Conservation (phyloP, 2,888 invertebrate species). For the Philaethria dido region DNA sequence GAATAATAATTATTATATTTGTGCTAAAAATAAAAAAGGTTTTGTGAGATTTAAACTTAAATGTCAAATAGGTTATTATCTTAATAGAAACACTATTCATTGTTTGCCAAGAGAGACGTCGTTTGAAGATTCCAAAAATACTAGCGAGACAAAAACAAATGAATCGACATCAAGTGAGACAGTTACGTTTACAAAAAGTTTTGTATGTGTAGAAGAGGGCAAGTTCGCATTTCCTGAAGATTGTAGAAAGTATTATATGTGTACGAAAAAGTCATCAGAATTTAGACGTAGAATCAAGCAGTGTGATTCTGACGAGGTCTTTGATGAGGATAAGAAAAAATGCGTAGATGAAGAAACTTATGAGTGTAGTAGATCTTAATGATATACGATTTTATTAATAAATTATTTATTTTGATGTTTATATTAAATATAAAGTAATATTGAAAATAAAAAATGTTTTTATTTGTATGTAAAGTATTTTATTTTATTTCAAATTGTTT, state of each 20-base stretch:
- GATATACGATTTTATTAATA: not conserved
- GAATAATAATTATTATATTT: conserved; percentile 73
- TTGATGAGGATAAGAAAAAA: conserved; percentile 63
- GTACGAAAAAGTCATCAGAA: conserved; percentile 58
- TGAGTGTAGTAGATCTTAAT: conserved; percentile 54
- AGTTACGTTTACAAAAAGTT: conserved; percentile 43
- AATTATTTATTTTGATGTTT: conserved; percentile 9
- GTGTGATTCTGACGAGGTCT: conserved; percentile 72
- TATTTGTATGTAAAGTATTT: not conserved
- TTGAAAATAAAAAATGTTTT: conserved; percentile 4
- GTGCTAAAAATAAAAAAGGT: conserved; percentile 57
- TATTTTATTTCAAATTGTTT: not conserved
- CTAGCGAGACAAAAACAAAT: conserved; percentile 48
- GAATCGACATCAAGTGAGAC: conserved; percentile 39
- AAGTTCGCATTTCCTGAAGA: conserved; percentile 65
- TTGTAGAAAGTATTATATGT: conserved; percentile 75
- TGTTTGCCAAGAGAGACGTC: conserved; percentile 49
- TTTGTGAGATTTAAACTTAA: conserved; percentile 68
- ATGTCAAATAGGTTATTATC: conserved; percentile 64
- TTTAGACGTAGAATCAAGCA: conserved; percentile 64
- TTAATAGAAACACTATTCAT: conserved; percentile 60
- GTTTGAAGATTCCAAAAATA: conserved; percentile 45
- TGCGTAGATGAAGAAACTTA: conserved; percentile 66
- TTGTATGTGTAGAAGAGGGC: conserved; percentile 64
- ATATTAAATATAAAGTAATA: not conserved